Conservation (phyloP, 2,113 vertebrate genomes). For the Callopanchax toddi region DNA sequence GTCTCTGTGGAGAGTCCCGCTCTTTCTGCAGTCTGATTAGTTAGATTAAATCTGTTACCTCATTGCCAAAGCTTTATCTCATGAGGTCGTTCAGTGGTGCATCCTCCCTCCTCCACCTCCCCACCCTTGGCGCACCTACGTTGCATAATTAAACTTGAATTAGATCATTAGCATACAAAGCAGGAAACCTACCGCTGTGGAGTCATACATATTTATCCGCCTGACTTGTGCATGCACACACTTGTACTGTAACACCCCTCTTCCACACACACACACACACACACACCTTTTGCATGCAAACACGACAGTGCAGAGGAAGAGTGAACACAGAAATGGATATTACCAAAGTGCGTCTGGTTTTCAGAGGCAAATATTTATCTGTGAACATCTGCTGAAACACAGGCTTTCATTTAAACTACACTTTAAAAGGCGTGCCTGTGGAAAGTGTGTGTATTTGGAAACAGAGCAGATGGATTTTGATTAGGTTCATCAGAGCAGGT, state of each 20-base stretch:
- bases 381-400: conserved; percentile 35
- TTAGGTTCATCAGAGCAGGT: conserved; percentile 59
- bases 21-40: conserved; percentile 40
- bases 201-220: conserved; percentile 78
- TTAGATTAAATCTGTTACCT: conserved; percentile 52
- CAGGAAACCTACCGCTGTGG: conserved; percentile 64
- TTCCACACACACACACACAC: not conserved
- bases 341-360: conserved; percentile 33
- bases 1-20: conserved; percentile 17
- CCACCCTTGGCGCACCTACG: conserved; percentile 37
- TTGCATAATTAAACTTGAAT: conserved; percentile 76
- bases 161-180: conserved; percentile 79
- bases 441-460: conserved; percentile 31
- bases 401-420: conserved; percentile 9
- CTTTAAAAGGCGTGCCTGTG: conserved; percentile 17
- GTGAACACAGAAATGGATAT: conserved; percentile 29
- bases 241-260: conserved; percentile 52
- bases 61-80: conserved; percentile 36
- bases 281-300: conserved; percentile 18
- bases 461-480: conserved; percentile 64
- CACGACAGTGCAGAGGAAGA: conserved; percentile 21
- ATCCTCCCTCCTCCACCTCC: conserved; percentile 28
- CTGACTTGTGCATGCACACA: conserved; percentile 46
- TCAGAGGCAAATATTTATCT: conserved; percentile 34
- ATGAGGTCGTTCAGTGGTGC: conserved; percentile 17